These are phyloP conservation scores for Lipotes vexillifer DNA, from an alignment of 2,113 vertebrate species.

Conservation along the genomic window DNA sequence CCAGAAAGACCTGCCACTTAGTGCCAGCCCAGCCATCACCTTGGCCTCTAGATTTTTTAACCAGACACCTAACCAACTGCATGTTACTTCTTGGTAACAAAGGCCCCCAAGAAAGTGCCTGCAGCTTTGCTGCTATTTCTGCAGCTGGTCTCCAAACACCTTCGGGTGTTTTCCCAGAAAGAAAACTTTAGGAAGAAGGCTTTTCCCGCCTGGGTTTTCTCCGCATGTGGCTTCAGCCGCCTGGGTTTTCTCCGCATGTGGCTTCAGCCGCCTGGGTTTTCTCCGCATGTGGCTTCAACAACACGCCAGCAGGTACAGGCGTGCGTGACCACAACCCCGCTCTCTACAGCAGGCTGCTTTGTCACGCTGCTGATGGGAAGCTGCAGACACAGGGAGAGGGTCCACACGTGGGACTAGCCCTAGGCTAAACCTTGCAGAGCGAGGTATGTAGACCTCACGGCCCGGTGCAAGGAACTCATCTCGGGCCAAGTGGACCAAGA, in stretches of 20 bases:
- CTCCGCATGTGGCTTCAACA: fast-evolving
- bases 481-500: neutral
- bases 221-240: fast-evolving
- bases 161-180: neutral
- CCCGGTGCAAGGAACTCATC: neutral
- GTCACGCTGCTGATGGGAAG: fast-evolving
- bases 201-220: neutral
- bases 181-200: too few relatives aligned
- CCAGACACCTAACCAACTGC: fast-evolving
- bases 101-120: fast-evolving
- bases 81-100: fast-evolving
- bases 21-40: fast-evolving
- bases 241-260: neutral
- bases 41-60: neutral
- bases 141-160: neutral
- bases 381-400: too few relatives aligned
- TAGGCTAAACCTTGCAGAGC: too few relatives aligned
- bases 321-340: fast-evolving
- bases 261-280: neutral
- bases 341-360: neutral
- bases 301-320: fast-evolving
- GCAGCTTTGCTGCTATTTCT: fast-evolving
- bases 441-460: fast-evolving
- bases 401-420: fast-evolving
- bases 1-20: fast-evolving